Conservation (phyloP, 2,797 vertebrate genomes). For the Coccyzus lansbergi region DNA sequence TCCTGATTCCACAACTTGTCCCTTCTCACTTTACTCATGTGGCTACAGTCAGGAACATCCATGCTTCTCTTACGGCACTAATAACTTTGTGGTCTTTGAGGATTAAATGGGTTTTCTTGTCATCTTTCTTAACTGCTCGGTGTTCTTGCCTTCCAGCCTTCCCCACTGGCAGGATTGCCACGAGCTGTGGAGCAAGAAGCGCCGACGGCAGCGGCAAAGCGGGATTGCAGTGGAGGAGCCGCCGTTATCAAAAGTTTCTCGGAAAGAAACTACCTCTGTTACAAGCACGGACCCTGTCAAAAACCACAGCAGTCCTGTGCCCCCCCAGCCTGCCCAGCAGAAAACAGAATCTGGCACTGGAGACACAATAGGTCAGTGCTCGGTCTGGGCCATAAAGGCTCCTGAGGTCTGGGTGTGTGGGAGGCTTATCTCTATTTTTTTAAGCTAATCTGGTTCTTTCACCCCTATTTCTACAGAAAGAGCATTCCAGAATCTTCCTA, state of each 20-base stretch:
- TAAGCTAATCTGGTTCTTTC: background rate
- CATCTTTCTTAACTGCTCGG: background rate
- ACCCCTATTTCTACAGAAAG: background rate
- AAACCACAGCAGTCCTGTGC: slow-evolving; percentile 89
- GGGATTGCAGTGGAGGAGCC: slow-evolving; percentile 87
- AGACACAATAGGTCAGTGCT: slow-evolving; percentile 79
- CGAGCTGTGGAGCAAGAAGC: slow-evolving; percentile 98
- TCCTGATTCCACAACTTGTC: background rate
- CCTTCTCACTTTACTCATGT: background rate
- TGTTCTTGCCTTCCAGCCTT: slow-evolving; percentile 81
- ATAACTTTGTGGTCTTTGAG: background rate
- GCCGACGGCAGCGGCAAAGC: slow-evolving; percentile 92
- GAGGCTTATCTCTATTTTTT: background rate
- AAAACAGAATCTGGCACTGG: slow-evolving; percentile 75
- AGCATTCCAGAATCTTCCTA: background rate
- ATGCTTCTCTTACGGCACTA: rapidly evolving
- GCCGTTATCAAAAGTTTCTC: slow-evolving; percentile 87
- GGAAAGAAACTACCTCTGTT: slow-evolving; percentile 87
- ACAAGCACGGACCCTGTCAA: slow-evolving; percentile 83
- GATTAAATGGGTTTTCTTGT: background rate
- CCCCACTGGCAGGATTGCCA: slow-evolving; percentile 98
- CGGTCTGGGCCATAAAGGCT: background rate
- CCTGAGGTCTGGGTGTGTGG: background rate
- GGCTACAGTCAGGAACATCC: background rate
- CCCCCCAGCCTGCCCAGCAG: slow-evolving; percentile 72